These are phyloP conservation scores for Trachelipus rathkii DNA, from an alignment of 1,140 invertebrate species.

Conservation along the genomic window DNA sequence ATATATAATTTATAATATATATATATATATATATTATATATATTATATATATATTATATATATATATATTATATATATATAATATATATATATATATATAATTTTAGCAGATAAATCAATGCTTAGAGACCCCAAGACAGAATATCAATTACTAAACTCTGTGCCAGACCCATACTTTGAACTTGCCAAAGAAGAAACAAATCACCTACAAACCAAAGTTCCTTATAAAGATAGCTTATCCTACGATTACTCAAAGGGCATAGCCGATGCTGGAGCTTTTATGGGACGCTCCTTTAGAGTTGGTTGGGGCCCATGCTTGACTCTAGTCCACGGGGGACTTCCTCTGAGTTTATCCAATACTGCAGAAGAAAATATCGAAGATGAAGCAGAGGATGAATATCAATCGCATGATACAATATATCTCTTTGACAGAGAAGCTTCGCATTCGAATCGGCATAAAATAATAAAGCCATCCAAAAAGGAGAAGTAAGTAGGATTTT, in stretches of 20 bases:
- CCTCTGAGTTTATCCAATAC: constrained; percentile 7
- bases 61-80: too few relatives aligned
- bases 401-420: constrained; percentile 2
- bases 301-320: constrained; percentile 68
- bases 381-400: not conserved
- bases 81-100: too few relatives aligned
- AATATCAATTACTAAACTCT: constrained; percentile 36
- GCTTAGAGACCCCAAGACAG: constrained; percentile 29
- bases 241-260: not conserved
- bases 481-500: constrained; percentile 18
- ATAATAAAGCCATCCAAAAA: not conserved
- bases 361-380: not conserved
- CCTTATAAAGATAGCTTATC: constrained; percentile 18
- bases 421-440: constrained; percentile 28
- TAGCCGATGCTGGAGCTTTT: constrained; percentile 58
- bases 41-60: too few relatives aligned
- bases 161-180: constrained; percentile 21
- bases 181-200: constrained; percentile 25
- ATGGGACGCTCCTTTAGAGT: constrained; percentile 67
- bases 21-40: too few relatives aligned
- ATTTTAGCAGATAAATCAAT: not conserved
- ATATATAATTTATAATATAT: too few relatives aligned
- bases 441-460: constrained; percentile 1
- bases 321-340: constrained; percentile 52
- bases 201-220: constrained; percentile 26